Evolutionary conservation across 2,113 vertebrate genomes (phyloP), one percentile per base, ranked within the genome.

Genomic region (Nesoenas mayeri): DNA sequence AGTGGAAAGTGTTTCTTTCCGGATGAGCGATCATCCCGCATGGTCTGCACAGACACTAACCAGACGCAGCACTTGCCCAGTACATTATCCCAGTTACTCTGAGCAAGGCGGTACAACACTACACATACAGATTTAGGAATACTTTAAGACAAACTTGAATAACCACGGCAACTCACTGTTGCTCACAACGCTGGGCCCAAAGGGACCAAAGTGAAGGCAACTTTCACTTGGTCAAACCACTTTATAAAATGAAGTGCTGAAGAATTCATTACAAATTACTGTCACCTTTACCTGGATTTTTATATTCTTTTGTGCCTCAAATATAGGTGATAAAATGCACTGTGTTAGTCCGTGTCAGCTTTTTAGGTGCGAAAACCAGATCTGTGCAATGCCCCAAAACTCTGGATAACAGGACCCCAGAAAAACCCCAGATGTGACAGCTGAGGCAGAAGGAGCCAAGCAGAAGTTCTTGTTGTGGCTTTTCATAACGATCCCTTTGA

Each of bases 21-120:
- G 15, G 53, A 65, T 89, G 85, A 96, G 44, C 69, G 83, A 91
- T 94, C 31, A 25, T 58, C 66, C 91, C 50, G 72, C 40, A 71
- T 38, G 50, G 61, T 36, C 85, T 87, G 69, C 71, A 89, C 92
- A 79, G 92, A 95, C 42, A 61, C 40, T 84, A 87, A 91, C 70
- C 93, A 96, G 92, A 94, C 7, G 1, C 91, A 94, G 80, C 31
- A 79, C 44, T 75, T 20, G 18, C 54, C 86, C 85, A 62, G 77
- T 58, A 72, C 69, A 88, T 79, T 83, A 82, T 93, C 54, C 84
- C 82, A 66, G 56, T 20, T 92, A 40, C 86, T 94, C 79, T 50
- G n/a, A 86, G 57, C 19, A 69, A 79, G 77, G 86, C 73, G 81
- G 32, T 40, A 14, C 73, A 82, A 29, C 17, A 21, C 34, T 42